A percentile compares a stretch with the other conserved stretches of the same genome.
Evolutionary conservation across 2,888 invertebrate genomes (phyloP).

Genomic region (Rhamphomyia laevipes): DNA sequence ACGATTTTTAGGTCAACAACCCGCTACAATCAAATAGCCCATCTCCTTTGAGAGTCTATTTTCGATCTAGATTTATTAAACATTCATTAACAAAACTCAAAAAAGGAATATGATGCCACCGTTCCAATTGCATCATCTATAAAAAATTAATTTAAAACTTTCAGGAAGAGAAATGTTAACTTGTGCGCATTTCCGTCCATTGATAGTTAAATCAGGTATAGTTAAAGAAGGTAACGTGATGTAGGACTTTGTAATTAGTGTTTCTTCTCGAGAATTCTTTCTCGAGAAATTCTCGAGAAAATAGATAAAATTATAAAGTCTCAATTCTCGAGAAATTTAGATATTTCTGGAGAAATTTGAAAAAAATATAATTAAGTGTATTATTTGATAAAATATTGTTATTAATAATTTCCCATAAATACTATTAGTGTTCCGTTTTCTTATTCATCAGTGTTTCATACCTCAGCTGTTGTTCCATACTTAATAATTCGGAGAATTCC

Average conservation of each 20-base stretch:
- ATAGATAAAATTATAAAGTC: no score
- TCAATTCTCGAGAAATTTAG: not conserved
- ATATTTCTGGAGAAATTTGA: not conserved
- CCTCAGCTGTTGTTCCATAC: not conserved
- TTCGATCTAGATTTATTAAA: slow-evolving; percentile 4
- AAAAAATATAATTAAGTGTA: not conserved
- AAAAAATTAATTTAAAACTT: slow-evolving; percentile 9
- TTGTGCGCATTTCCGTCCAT: not conserved
- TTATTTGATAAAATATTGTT: not conserved
- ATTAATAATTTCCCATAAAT: not conserved
- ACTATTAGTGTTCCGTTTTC: not conserved
- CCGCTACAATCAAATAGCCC: not conserved
- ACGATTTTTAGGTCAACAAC: not conserved
- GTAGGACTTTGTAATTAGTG: slow-evolving; percentile 4
- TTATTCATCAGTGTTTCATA: not conserved
- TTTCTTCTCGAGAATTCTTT: no score
- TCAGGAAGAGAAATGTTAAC: slow-evolving; percentile 8
- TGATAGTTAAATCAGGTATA: no score
- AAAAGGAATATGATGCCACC: slow-evolving; percentile 7
- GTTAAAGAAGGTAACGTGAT: no score
- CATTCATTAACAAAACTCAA: slow-evolving; percentile 7
- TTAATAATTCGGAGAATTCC: no score
- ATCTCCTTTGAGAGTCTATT: slow-evolving; percentile 1
- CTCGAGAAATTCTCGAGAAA: no score
- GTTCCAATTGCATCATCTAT: slow-evolving; percentile 4